These are phyloP conservation scores for Glaucopsyche alexis DNA, from an alignment of 2,888 invertebrate genomes.

Conservation along the genomic window DNA sequence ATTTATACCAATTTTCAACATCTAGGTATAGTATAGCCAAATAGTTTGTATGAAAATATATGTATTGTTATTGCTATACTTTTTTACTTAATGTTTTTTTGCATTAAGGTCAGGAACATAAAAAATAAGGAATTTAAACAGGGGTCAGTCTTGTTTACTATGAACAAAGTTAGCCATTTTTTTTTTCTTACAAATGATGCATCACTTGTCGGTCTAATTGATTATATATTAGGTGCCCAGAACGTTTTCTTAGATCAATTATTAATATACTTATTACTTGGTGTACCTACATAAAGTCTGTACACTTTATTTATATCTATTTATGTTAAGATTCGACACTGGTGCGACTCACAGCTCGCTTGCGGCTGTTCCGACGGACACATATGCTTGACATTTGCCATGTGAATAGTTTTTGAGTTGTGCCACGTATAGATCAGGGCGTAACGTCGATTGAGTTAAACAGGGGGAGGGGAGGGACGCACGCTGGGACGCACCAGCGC, in stretches of 20 bases:
- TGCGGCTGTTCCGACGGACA: constrained; percentile 56
- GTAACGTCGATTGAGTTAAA: constrained; percentile 74
- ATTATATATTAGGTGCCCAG: not conserved
- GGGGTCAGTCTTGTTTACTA: not conserved
- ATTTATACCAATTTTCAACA: constrained; percentile 42
- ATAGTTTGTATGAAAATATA: not conserved
- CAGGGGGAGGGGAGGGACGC: constrained; percentile 74
- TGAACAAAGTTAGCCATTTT: not conserved
- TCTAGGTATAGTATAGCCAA: not conserved
- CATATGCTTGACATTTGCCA: constrained; percentile 59
- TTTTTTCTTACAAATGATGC: constrained; percentile 10
- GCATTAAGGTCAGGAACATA: not conserved
- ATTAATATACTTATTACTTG: too few relatives aligned
- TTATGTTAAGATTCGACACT: constrained; percentile 48
- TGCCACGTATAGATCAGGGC: constrained; percentile 71
- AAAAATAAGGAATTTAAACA: not conserved
- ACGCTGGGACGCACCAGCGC: constrained; percentile 58
- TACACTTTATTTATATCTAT: not conserved
- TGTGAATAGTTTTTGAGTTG: constrained; percentile 81
- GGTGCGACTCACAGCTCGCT: constrained; percentile 64
- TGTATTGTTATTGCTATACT: constrained; percentile 24
- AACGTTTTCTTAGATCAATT: not conserved
- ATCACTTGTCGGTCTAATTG: not conserved
- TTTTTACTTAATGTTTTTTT: constrained; percentile 4
- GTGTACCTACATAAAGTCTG: not conserved